phyloP scores from a whole-genome alignment of 2,113 vertebrate genomes.

The Seriola aureovittata region DNA sequence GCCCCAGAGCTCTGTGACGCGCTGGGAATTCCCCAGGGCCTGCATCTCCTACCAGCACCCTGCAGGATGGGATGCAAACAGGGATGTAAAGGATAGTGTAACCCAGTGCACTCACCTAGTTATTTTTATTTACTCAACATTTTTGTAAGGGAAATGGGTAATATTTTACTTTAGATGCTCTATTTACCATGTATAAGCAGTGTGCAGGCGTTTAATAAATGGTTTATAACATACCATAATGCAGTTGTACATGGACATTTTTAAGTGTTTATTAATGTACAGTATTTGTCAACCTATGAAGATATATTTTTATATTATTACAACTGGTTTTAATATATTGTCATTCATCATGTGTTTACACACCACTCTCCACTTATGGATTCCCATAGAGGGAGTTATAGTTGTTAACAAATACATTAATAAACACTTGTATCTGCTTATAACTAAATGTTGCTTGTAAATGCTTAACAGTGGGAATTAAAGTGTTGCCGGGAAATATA shows the following conservation, averaged over 20 bases:
- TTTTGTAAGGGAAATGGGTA: not conserved
- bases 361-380: no score
- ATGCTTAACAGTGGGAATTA: not conserved
- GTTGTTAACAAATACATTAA: no score
- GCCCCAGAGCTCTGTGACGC: conserved; percentile 69
- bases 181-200: not conserved
- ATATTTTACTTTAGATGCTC: not conserved
- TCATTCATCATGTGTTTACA: no score
- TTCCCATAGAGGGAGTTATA: no score
- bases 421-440: not conserved
- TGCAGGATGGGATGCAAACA: conserved; percentile 45
- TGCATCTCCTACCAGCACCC: conserved; percentile 45
- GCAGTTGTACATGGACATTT: no score
- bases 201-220: not conserved
- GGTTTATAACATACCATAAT: not conserved
- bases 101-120: conserved; percentile 10
- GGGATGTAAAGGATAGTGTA: conserved; percentile 38
- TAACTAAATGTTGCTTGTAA: not conserved
- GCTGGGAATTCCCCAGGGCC: conserved; percentile 70
- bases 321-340: no score
- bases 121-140: not conserved
- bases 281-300: not conserved
- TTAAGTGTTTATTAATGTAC: no score
- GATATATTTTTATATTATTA: no score
- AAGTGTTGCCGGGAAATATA: not conserved